Base-by-base conservation (phyloP, 30 jellyfish, hydroid and myxozoan genomes). In the Hydractinia symbiolongicarpus region DNA sequence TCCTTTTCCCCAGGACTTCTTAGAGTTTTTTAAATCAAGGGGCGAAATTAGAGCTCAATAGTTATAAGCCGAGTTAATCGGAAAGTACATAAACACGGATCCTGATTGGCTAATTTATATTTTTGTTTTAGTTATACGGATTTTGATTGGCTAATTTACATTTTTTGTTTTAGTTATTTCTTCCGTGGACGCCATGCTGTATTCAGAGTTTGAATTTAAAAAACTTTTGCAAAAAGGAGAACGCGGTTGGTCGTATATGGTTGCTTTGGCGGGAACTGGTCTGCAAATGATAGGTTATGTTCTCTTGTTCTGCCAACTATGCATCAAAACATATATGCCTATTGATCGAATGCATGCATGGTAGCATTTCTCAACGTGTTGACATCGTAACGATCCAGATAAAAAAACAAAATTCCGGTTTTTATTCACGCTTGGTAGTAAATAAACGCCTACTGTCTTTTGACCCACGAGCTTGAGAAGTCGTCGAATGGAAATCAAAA, bases 191-290 rank as follows among this genome's bases (percentile, higher is more conserved):
- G 83, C 69, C n/a, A 50, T 74, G 44, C 21, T 74, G 21, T 74
- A 74, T 50, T 49, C 69, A 9, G 83, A 74, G 54, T 30, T 50
- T 55, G 70, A 74, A 50, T 51, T 74, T 50, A 53, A 49, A 11
- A 53, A 74, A 11, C 20, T 20, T 19, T 74, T 74, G 30, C 51
- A 20, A 74, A 4, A 49, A 7, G 15, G 66, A 49, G 68, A 74
- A 5, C 51, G 83, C 51, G 83, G 83, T 5, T 74, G 83, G 83
- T 53, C 83, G 8, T 74, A 16, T 74, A 8, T 30, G 51, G 83
- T 30, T 0, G 61, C 83, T 4, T 74, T 66, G 83, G 83, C 20
- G 51, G 83, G 83, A 50, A 55, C 83, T 8, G 69, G 16, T 7
- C 62, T 74, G 70, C 83, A 74, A 50, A 44, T 74, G 15, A 13